These are phyloP conservation scores for Pipistrellus nathusii DNA, from an alignment of 2,797 vertebrate species.

Conservation along the genomic window DNA sequence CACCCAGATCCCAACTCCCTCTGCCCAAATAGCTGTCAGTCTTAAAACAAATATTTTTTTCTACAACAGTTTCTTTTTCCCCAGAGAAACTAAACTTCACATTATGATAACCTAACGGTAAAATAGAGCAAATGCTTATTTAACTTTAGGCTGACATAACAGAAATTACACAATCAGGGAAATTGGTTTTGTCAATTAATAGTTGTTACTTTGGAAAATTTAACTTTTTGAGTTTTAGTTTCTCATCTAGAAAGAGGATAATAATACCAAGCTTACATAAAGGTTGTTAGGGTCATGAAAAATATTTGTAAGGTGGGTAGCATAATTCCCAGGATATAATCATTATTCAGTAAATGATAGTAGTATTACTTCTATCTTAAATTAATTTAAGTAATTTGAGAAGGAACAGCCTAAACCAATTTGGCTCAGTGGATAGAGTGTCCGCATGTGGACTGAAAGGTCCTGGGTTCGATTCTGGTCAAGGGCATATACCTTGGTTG, in stretches of 20 bases:
- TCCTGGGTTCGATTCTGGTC: too few species aligned
- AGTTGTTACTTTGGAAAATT: background rate
- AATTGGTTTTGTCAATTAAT: background rate
- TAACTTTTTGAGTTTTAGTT: constrained; percentile 47
- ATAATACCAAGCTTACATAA: background rate
- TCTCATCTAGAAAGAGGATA: constrained; percentile 40
- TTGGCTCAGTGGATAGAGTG: too few species aligned
- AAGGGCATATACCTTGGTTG: too few species aligned
- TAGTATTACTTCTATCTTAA: background rate
- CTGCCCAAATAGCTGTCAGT: background rate
- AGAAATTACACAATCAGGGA: constrained; percentile 21
- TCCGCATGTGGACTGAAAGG: too few species aligned
- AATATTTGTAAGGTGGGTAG: background rate
- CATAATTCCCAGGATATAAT: background rate
- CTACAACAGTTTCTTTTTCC: background rate
- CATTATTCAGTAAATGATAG: constrained; percentile 42
- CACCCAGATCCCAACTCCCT: background rate
- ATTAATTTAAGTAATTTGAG: constrained; percentile 19
- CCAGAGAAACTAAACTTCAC: constrained; percentile 39
- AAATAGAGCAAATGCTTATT: constrained; percentile 16
- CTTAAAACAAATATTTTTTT: background rate
- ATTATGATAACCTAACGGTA: constrained; percentile 32
- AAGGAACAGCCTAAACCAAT: background rate
- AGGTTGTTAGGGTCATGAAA: constrained; percentile 10
- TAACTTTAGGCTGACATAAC: background rate